These are phyloP conservation scores for Erythrolamprus reginae DNA, from an alignment of 2,113 vertebrate genomes.

Conservation along the genomic window DNA sequence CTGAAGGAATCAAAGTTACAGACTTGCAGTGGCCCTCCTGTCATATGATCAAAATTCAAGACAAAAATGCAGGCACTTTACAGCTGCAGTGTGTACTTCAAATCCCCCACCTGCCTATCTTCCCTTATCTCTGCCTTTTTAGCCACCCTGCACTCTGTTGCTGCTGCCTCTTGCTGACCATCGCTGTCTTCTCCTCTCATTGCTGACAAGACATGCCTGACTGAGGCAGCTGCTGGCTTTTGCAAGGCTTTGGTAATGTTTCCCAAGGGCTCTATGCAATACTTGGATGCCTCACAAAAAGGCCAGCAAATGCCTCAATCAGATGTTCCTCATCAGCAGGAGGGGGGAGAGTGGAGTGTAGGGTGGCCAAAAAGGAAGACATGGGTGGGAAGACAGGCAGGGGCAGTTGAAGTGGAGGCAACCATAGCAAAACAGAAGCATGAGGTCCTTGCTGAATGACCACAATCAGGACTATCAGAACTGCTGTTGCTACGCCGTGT, in stretches of 20 bases:
- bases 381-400: not conserved
- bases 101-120: not conserved
- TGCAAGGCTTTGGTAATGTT: not conserved
- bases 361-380: not conserved
- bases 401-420: not conserved
- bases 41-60: not conserved
- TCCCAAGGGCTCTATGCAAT: not conserved
- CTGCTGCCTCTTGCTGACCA: not conserved
- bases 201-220: not conserved
- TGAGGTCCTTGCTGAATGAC: not conserved
- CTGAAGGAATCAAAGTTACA: not conserved
- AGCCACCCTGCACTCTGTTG: not conserved
- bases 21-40: not conserved
- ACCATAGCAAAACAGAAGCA: not conserved
- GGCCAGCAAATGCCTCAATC: not conserved
- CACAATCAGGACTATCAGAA: not conserved
- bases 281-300: not conserved
- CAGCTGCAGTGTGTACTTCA: not conserved
- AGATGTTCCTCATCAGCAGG: not conserved
- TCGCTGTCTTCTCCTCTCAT: not conserved
- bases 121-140: not conserved
- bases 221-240: not conserved
- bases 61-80: not conserved
- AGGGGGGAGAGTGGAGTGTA: not conserved
- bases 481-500: not conserved